A percentile compares a stretch with the other conserved stretches of the same genome.
Evolutionary conservation across 2,797 vertebrate species (phyloP).

Genomic region (Tapera naevia): DNA sequence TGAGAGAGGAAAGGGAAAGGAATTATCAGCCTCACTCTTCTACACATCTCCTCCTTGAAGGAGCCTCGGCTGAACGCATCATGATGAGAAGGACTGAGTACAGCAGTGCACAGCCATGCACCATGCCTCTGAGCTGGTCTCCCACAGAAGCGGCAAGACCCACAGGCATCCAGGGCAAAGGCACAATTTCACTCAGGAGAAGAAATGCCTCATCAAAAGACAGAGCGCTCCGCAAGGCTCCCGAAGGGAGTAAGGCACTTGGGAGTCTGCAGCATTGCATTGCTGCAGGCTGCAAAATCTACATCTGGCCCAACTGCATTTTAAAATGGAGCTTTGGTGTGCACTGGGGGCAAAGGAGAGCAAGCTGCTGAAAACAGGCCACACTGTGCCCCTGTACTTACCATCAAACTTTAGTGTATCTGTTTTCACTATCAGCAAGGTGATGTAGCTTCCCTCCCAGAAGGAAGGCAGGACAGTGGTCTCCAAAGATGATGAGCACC

Average conservation of each 20-base stretch:
- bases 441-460: background rate
- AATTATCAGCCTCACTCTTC: background rate
- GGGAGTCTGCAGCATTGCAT: background rate
- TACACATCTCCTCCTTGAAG: background rate
- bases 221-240: background rate
- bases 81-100: fast-evolving
- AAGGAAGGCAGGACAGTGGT: background rate
- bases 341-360: background rate
- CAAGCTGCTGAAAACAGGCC: background rate
- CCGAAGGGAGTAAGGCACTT: background rate
- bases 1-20: background rate
- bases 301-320: background rate
- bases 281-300: background rate
- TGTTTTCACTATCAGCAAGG: background rate
- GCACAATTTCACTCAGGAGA: background rate
- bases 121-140: fast-evolving
- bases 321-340: background rate
- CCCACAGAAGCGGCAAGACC: background rate
- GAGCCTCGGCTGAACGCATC: background rate
- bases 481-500: background rate
- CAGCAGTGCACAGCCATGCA: background rate
- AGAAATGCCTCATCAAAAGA: background rate
- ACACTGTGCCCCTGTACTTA: background rate
- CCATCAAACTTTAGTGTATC: background rate
- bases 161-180: background rate